Base-by-base conservation (phyloP, 2,888 invertebrate species). In the Acronicta psi region DNA sequence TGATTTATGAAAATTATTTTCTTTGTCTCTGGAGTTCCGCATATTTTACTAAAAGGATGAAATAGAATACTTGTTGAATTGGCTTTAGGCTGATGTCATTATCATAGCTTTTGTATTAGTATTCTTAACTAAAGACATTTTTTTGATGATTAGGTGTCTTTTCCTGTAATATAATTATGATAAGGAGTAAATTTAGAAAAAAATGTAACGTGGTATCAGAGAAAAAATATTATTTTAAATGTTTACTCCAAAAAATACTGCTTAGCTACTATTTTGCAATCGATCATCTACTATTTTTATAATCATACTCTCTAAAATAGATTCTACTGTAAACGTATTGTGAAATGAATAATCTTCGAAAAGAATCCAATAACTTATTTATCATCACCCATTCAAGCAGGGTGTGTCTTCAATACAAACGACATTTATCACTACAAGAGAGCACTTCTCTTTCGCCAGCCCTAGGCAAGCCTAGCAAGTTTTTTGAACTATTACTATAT, bases 1-100 rank as follows among this genome's bases (percentile, higher is more conserved):
- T 62, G 74, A 73, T 62, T 69, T 69, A 69, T 73, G 69, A 63
- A 58, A 63, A 62, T 73, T 57, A 69, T 61, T 73, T 61, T 57
- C 69, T 47, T 73, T 51, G 69, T 67, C 60, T 59, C 23, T 10
- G 36, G n/a, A 36, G 47, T 52, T 40, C 16, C 49, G 59, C 67
- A 43, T 72, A 67, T 64, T 51, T 70, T 50, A 51, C 37, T 17
- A 17, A 64, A 63, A 53, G 29, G 38, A 54, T 65, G 45, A 14
- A 41, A 54, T 46, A 53, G 50, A 47, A 49, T 59, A 65, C 73
- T 73, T 68, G 46, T 73, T 59, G 73, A 59, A 67, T 54, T 68
- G 29, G 43, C 17, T 53, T 51, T 40, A 47, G 23, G 40, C 43
- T 54, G 16, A 44, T 45, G 34, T 66, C 41, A 66, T 66, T 51